Base-by-base conservation (phyloP, 1,140 invertebrate genomes). In the Ceratoteleas bidentatus region DNA sequence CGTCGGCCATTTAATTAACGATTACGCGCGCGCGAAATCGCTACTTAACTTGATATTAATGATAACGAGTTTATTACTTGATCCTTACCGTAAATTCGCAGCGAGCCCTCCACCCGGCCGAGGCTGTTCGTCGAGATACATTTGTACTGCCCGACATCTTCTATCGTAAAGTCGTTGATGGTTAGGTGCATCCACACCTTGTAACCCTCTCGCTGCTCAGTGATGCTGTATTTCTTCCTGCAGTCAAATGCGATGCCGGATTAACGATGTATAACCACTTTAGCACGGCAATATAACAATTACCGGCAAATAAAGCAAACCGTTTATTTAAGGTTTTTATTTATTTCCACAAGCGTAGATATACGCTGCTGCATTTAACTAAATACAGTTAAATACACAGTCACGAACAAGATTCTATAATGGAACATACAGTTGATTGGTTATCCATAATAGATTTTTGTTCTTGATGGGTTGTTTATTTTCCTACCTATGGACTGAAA, bases 91-190 rank as follows among this genome's bases (percentile, higher is more conserved):
- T 97, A 97, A 47, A 98, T 92, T 83, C 96, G 92, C 74, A 98
- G 93, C 6, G 94, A 96, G 57, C 96, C 96, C 88, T 97, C 96
- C 40, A 96, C 96, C 87, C 93, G 95, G 58, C 97, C 97, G 40
- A 98, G 91, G 10, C 96, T 96, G 90, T 98, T 98, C 70, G 96
- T 97, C 61, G 96, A 96, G 60, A 98, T 95, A 88, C 97, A 98
- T 87, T 96, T 96, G 92, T 98, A 98, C 58, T 95, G 95, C 14
- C 97, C 97, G 83, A 96, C 95, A 90, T 98, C 97, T 15, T 93
- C 92, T 74, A 93, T 91, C 4, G 94, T 93, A 89, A 98, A 96
- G 85, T 94, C 93, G 83, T 94, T 93, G 84, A 98, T 97, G 50
- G 95, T 93, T 65, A 98, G 92, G 93, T 94, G 94, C 94, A 98